Percentiles rank a stretch among this genome's conserved stretches.
Evolutionary conservation across 2,113 vertebrate genomes (phyloP).

Genomic region (Mastomys coucha): DNA sequence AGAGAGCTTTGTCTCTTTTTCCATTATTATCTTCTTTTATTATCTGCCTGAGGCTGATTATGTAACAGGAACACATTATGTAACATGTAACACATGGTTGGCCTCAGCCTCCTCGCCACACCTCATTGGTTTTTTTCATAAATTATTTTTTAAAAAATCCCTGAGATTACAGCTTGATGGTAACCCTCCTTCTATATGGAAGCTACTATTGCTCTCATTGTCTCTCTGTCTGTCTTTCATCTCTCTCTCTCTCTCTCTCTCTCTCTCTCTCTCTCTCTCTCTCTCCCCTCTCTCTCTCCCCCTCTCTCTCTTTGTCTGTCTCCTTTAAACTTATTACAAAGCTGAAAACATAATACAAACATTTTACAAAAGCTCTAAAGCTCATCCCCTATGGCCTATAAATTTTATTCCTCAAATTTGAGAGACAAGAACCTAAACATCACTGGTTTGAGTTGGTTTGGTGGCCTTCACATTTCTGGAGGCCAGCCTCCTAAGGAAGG

Average conservation of each 20-base stretch:
- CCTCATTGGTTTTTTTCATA: not conserved
- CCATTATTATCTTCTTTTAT: not conserved
- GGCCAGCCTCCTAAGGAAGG: not conserved
- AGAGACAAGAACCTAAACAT: not conserved
- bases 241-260: too few relatives aligned
- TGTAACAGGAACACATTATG: not conserved
- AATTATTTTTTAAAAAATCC: not conserved
- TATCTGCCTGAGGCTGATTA: not conserved
- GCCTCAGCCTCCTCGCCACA: not conserved
- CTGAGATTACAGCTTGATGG: not conserved
- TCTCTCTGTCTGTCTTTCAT: not conserved
- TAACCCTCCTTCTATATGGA: not conserved
- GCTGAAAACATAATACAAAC: too few relatives aligned
- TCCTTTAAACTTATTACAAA: not conserved
- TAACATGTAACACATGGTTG: too few relatives aligned
- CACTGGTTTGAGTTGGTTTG: not conserved
- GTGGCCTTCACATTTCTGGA: not conserved
- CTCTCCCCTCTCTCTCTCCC: too few relatives aligned
- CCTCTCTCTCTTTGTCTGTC: not conserved
- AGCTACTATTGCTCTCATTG: not conserved
- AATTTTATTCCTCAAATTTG: not conserved
- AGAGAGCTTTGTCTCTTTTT: not conserved
- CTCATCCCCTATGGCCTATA: not conserved
- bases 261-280: not conserved
- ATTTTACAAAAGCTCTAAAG: not conserved